A percentile compares a stretch with the other conserved stretches of the same genome.
phyloP scores from a whole-genome alignment of 2,888 invertebrate genomes.

The Tillus elongatus region DNA sequence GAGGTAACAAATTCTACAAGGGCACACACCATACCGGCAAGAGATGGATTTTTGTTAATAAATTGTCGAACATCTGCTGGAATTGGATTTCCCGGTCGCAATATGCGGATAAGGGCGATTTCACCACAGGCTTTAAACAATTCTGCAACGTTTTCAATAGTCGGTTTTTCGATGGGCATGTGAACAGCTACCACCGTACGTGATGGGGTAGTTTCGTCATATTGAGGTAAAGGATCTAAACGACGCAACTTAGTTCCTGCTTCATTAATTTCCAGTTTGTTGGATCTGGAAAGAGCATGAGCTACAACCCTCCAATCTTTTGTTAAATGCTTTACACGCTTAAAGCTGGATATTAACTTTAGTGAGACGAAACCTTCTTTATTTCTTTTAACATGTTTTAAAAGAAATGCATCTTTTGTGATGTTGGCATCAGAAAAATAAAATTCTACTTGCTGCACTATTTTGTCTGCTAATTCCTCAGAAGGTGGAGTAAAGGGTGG shows the following conservation, averaged over 20 bases:
- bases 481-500: conserved; percentile 60
- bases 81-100: conserved; percentile 81
- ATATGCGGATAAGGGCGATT: conserved; percentile 77
- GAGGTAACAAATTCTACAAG: conserved; percentile 85
- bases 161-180: conserved; percentile 74
- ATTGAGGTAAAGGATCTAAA: conserved; percentile 73
- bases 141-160: conserved; percentile 86
- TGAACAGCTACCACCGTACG: conserved; percentile 82
- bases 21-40: conserved; percentile 79
- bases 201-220: conserved; percentile 88
- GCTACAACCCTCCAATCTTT: conserved; percentile 92
- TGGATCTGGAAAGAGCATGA: conserved; percentile 68
- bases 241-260: conserved; percentile 83
- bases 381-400: conserved; percentile 90
- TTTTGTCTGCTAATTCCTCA: conserved; percentile 68
- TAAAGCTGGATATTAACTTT: conserved; percentile 90
- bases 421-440: conserved; percentile 95
- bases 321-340: conserved; percentile 86
- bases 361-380: conserved; percentile 93
- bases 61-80: conserved; percentile 88
- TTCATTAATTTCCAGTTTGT: conserved; percentile 80
- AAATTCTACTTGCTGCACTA: conserved; percentile 83
- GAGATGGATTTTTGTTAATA: conserved; percentile 80
- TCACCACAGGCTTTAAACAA: conserved; percentile 82
- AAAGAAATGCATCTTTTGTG: conserved; percentile 86